Conservation (phyloP, 2,888 invertebrate genomes). For the Andricus quercusramuli region DNA sequence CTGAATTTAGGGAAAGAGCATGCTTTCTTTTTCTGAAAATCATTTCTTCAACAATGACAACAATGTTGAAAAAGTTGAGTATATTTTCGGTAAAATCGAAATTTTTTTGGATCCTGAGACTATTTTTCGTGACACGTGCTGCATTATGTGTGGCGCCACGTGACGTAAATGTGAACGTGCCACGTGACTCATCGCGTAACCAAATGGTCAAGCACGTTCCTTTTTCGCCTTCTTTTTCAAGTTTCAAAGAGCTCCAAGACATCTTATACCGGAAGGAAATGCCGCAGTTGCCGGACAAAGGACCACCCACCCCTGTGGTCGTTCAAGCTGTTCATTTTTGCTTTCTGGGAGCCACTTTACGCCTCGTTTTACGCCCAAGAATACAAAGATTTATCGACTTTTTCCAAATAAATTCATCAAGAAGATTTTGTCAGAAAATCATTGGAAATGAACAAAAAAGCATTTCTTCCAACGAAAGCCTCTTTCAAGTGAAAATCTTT, state of each 20-base stretch:
- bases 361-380: neutral
- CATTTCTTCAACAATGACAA: neutral
- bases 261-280: constrained; percentile 67
- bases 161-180: constrained; percentile 37
- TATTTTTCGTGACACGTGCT: constrained; percentile 2
- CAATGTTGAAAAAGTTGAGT: neutral
- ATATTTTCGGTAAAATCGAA: neutral
- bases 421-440: neutral
- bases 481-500: too few species aligned
- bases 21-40: neutral
- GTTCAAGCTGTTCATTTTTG: neutral
- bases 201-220: constrained; percentile 43
- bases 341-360: neutral
- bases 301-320: neutral
- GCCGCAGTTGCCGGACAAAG: constrained; percentile 62
- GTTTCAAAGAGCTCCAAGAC: constrained; percentile 1
- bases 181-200: constrained; percentile 39
- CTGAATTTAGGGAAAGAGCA: neutral
- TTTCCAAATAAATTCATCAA: neutral
- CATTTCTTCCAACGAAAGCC: neutral
- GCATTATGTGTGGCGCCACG: constrained; percentile 23
- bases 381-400: neutral
- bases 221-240: constrained; percentile 47
- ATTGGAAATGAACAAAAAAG: neutral
- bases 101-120: neutral